Conservation (phyloP, 2,888 invertebrate species). For the Galerucella nymphaeae region DNA sequence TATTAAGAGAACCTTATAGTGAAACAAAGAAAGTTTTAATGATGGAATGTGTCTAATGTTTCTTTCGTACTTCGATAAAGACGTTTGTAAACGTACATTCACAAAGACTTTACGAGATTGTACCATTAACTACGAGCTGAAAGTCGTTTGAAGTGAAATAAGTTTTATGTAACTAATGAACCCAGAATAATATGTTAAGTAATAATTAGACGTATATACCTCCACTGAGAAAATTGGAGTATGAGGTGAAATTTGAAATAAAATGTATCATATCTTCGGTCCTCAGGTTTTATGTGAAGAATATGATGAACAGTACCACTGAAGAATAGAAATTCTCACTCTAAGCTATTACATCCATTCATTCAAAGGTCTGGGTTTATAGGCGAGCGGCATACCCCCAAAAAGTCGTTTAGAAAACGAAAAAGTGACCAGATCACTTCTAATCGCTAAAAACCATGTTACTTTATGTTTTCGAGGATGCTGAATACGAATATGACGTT, state of each 20-base stretch:
- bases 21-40: conserved; percentile 7
- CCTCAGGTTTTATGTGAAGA: not conserved
- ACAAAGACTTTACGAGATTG: not conserved
- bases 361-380: too few relatives aligned
- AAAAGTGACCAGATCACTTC: too few relatives aligned
- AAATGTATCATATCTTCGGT: not conserved
- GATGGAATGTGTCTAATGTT: not conserved
- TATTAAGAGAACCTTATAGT: not conserved
- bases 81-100: not conserved
- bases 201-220: not conserved
- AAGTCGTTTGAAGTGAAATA: not conserved
- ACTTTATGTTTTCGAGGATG: too few relatives aligned
- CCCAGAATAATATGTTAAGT: not conserved
- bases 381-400: too few relatives aligned
- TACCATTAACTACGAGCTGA: not conserved
- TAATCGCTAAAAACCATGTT: too few relatives aligned
- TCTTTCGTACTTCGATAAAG: not conserved
- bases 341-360: too few relatives aligned
- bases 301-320: too few relatives aligned
- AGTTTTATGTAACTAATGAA: conserved; percentile 2
- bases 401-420: too few relatives aligned
- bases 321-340: too few relatives aligned
- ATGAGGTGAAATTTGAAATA: not conserved
- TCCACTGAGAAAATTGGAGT: not conserved
- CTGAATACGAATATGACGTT: too few relatives aligned